Percentiles rank a stretch among this genome's conserved stretches.
phyloP scores from a whole-genome alignment of 53 echinoderm and acorn worm species.

The Arbacia lixula region DNA sequence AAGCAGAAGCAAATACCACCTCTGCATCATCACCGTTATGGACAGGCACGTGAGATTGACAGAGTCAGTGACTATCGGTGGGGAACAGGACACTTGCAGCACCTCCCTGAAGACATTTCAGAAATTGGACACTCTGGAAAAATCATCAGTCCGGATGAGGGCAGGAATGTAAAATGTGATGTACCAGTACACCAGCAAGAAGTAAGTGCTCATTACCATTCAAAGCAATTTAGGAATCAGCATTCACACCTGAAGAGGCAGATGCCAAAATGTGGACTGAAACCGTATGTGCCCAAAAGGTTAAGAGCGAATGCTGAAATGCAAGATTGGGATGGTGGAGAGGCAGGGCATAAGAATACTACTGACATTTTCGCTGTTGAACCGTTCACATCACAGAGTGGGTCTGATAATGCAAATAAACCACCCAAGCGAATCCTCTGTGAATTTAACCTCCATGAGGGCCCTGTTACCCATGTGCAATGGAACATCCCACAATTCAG shows the following conservation, averaged over 20 bases:
- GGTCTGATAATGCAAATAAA: background rate
- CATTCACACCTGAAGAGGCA: slow-evolving; percentile 3
- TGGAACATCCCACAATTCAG: slow-evolving; percentile 84
- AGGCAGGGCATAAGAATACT: background rate
- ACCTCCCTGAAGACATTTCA: no score
- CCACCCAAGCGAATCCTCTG: slow-evolving; percentile 13
- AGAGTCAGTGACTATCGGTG: background rate
- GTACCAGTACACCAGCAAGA: background rate
- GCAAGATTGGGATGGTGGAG: background rate
- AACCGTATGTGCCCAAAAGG: slow-evolving; percentile 39
- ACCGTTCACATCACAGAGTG: slow-evolving; percentile 11
- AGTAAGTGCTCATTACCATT: background rate
- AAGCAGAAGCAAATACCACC: background rate
- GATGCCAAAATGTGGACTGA: background rate
- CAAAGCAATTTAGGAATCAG: background rate
- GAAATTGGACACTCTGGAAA: no score
- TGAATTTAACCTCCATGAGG: slow-evolving; percentile 23
- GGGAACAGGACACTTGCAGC: background rate
- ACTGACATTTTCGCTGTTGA: background rate
- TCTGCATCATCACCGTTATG: background rate
- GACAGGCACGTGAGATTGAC: background rate
- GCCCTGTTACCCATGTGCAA: slow-evolving; percentile 72
- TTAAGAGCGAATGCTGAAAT: background rate
- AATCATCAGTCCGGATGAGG: slow-evolving; percentile 26
- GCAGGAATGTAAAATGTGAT: background rate